phyloP scores from a whole-genome alignment of 2,113 vertebrate species.

The Myotis lucifugus region DNA sequence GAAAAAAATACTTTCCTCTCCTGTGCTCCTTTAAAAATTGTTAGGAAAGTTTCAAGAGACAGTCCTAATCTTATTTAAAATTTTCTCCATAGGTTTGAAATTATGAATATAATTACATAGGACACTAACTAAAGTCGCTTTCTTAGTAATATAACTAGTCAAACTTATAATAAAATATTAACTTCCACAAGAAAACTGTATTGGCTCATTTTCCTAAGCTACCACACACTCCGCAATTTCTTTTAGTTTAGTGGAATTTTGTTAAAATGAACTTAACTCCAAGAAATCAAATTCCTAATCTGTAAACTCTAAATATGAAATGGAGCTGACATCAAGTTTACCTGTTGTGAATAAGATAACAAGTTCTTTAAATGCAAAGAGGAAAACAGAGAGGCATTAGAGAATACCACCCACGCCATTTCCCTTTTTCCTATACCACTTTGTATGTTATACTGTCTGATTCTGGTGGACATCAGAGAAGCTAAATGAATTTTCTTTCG shows the following conservation, averaged over 20 bases:
- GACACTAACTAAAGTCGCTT: not conserved
- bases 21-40: not conserved
- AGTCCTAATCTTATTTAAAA: not conserved
- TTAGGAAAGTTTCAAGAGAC: not conserved
- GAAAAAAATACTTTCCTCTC: not conserved
- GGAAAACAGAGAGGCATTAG: conserved; percentile 25
- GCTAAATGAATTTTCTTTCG: conserved; percentile 41
- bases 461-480: conserved; percentile 23
- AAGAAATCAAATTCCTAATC: conserved; percentile 54
- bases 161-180: conserved; percentile 54
- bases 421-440: not conserved
- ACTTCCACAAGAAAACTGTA: conserved; percentile 43
- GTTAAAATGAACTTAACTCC: conserved; percentile 61
- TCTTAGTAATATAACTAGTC: conserved; percentile 22
- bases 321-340: not conserved
- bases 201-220: conserved; percentile 58
- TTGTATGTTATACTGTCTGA: not conserved
- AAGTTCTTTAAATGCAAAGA: conserved; percentile 33
- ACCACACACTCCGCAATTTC: conserved; percentile 38
- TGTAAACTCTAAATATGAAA: conserved; percentile 38
- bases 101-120: conserved; percentile 37
- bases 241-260: conserved; percentile 39
- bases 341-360: not conserved
- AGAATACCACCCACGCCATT: not conserved
- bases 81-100: not conserved